Conservation (phyloP, 1,140 invertebrate species). For the Drosophila bifasciata region DNA sequence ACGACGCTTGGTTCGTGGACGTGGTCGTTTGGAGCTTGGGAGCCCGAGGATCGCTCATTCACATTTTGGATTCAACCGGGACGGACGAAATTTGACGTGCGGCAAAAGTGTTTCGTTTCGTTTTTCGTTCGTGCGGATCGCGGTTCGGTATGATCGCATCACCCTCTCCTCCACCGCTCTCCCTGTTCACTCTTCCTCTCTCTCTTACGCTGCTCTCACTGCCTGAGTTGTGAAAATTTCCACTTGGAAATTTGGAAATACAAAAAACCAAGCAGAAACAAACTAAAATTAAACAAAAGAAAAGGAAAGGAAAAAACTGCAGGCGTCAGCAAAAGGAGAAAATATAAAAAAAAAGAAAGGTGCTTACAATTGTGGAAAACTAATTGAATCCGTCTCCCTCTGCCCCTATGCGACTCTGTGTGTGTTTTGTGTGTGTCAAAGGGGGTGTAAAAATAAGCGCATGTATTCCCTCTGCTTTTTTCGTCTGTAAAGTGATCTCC, state of each 20-base stretch:
- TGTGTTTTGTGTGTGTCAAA: constrained; percentile 39
- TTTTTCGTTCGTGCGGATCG: constrained; percentile 45
- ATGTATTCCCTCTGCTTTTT: constrained; percentile 23
- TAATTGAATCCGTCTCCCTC: constrained; percentile 9
- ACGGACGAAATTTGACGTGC: constrained; percentile 72
- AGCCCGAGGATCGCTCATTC: constrained; percentile 75
- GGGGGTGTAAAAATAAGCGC: constrained; percentile 72
- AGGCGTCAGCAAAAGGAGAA: constrained; percentile 1
- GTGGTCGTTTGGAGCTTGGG: constrained; percentile 61
- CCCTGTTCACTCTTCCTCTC: constrained; percentile 29
- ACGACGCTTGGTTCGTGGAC: constrained; percentile 2
- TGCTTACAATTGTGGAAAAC: constrained; percentile 23
- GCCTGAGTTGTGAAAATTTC: constrained; percentile 73
- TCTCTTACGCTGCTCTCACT: constrained; percentile 23
- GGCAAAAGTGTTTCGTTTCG: constrained; percentile 58
- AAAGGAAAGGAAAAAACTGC: constrained; percentile 2
- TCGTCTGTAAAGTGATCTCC: constrained; percentile 67
- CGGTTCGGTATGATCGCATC: constrained; percentile 47
- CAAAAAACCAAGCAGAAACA: not conserved
- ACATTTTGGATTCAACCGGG: constrained; percentile 73
- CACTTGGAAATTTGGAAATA: constrained; percentile 42
- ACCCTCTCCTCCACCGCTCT: constrained; percentile 42
- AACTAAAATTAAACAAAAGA: constrained; percentile 5
- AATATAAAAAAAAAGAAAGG: constrained; percentile 2
- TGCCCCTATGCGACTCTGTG: constrained; percentile 8